Evolutionary conservation across 2,113 vertebrate genomes (phyloP).

Genomic region (Dipodomys merriami): DNA sequence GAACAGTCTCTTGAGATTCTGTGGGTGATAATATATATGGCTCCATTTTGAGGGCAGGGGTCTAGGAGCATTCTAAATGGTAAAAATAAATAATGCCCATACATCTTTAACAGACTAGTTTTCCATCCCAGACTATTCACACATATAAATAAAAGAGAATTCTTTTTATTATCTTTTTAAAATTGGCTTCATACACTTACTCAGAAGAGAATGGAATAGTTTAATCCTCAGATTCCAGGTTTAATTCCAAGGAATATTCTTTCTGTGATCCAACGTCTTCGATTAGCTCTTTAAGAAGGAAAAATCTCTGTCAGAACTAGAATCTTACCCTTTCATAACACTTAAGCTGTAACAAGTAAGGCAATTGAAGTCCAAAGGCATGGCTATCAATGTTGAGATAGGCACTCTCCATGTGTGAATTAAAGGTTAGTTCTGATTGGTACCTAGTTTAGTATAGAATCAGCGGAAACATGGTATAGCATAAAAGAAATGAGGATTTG

Average conservation of each 20-base stretch:
- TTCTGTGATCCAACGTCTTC: background rate
- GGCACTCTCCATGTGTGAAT: background rate
- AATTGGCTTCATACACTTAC: conserved; percentile 25
- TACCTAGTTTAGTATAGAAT: background rate
- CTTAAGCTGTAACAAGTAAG: background rate
- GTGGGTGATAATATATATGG: conserved; percentile 36
- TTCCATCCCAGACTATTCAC: conserved; percentile 21
- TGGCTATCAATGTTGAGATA: background rate
- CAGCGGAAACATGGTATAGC: background rate
- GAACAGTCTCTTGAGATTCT: conserved; percentile 41
- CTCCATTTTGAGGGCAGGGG: background rate
- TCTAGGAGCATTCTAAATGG: conserved; percentile 42
- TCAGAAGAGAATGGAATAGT: background rate
- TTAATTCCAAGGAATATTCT: background rate
- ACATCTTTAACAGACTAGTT: background rate
- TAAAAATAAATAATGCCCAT: conserved; percentile 57
- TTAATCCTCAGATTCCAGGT: background rate
- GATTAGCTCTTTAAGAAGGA: conserved; percentile 9
- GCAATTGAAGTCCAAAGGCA: background rate
- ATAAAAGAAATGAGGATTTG: background rate
- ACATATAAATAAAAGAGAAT: conserved; percentile 33
- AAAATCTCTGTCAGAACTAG: background rate
- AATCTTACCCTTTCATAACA: background rate
- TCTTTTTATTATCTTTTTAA: conserved; percentile 31
- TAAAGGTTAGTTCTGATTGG: background rate